Conservation (phyloP, 2,888 invertebrate genomes). For the Ischnura elegans region DNA sequence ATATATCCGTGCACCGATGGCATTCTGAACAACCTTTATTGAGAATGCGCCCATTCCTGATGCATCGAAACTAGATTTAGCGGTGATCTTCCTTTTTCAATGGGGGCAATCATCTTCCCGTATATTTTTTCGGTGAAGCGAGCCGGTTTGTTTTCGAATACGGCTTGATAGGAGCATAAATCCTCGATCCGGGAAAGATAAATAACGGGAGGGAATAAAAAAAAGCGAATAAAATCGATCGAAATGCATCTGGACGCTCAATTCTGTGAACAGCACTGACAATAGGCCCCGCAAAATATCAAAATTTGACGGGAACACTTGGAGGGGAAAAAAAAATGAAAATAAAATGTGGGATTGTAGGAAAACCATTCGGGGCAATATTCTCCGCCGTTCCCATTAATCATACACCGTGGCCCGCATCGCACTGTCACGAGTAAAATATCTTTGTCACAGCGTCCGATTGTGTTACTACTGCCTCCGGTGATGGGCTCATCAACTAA, state of each 20-base stretch:
- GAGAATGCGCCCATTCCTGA: not conserved
- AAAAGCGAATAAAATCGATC: not conserved
- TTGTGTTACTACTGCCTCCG: not conserved
- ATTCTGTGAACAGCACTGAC: not conserved
- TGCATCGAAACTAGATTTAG: not conserved
- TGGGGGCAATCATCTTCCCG: not conserved
- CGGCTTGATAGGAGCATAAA: not conserved
- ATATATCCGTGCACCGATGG: too few species aligned
- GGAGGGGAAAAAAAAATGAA: not conserved
- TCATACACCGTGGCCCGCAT: not conserved
- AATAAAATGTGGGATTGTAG: not conserved
- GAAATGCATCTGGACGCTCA: not conserved
- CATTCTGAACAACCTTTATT: not conserved
- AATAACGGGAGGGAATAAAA: not conserved
- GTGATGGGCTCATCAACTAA: not conserved
- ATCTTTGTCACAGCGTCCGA: not conserved
- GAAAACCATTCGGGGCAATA: not conserved
- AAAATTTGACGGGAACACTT: not conserved
- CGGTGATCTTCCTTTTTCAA: not conserved
- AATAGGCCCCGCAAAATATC: not conserved
- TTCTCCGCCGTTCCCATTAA: not conserved
- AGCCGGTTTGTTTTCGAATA: not conserved
- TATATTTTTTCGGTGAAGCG: not conserved
- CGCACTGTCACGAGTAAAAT: constrained; percentile 5
- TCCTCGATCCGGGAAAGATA: not conserved